These are phyloP conservation scores for Leptogaster cylindrica DNA, from an alignment of 2,888 invertebrate genomes.

Conservation along the genomic window DNA sequence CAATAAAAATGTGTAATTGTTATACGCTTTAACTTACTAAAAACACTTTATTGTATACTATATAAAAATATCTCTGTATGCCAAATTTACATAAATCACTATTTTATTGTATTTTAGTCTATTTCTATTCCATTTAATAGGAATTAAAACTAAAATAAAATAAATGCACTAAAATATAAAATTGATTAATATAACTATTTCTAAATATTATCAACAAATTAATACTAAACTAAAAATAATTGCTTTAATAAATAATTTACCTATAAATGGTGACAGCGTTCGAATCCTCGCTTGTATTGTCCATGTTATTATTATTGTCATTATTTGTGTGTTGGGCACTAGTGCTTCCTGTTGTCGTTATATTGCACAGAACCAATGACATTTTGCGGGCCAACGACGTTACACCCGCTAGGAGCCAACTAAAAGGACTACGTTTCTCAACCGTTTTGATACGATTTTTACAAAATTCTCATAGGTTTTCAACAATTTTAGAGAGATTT, in stretches of 20 bases:
- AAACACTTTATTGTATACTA: too few species aligned
- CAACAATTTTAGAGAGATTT: too few species aligned
- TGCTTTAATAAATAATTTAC: constrained; percentile 65
- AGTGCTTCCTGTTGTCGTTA: constrained; percentile 55
- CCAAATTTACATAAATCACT: too few species aligned
- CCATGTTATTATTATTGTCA: constrained; percentile 74
- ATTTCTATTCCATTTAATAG: too few species aligned
- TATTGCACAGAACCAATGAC: constrained; percentile 54
- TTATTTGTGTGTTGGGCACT: constrained; percentile 53
- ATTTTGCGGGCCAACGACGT: constrained; percentile 49
- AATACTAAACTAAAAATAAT: constrained; percentile 43
- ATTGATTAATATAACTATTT: too few species aligned
- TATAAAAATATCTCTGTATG: too few species aligned
- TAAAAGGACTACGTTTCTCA: constrained; percentile 42
- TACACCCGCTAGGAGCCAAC: constrained; percentile 45
- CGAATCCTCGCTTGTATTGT: constrained; percentile 86
- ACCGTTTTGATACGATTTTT: constrained; percentile 47
- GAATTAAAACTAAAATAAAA: too few species aligned
- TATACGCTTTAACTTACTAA: too few species aligned
- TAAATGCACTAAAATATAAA: too few species aligned
- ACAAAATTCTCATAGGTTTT: too few species aligned
- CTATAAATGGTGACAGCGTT: constrained; percentile 89
- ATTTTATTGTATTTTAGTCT: too few species aligned
- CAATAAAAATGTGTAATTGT: too few species aligned
- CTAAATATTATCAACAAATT: constrained; percentile 1